Evolutionary conservation across 2,113 vertebrate genomes (phyloP).

Genomic region (Bucco capensis): DNA sequence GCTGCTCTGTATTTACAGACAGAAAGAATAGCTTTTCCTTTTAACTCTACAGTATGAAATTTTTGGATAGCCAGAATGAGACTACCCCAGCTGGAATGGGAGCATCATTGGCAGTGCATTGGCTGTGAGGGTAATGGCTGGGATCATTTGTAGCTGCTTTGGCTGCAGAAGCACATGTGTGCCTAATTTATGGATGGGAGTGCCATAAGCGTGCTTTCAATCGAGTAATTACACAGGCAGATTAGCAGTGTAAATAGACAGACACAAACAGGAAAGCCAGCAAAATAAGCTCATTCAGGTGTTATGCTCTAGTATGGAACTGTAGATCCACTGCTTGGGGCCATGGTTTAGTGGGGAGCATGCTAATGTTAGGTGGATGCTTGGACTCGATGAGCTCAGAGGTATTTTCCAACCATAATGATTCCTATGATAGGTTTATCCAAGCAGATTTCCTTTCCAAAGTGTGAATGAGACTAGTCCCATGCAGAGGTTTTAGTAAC

Average conservation of each 20-base stretch:
- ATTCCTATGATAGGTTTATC: background rate
- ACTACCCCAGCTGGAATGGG: constrained; percentile 21
- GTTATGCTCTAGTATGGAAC: background rate
- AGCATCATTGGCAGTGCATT: constrained; percentile 49
- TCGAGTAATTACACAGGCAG: constrained; percentile 37
- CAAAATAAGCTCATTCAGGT: constrained; percentile 28
- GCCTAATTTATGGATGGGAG: background rate
- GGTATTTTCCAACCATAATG: too few species aligned
- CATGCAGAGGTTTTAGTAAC: background rate
- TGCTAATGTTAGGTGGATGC: too few species aligned
- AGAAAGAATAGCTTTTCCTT: background rate
- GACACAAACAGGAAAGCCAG: background rate
- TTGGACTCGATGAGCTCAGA: too few species aligned
- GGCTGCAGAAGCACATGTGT: constrained; percentile 22
- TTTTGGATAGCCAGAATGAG: background rate
- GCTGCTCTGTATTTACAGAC: constrained; percentile 30
- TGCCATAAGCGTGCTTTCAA: background rate
- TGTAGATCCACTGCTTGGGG: too few species aligned
- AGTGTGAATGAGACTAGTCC: background rate
- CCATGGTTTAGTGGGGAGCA: too few species aligned
- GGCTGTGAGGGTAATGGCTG: background rate
- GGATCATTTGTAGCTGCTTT: constrained; percentile 36
- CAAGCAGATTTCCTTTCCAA: background rate
- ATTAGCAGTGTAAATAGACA: constrained; percentile 3
- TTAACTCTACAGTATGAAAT: background rate